A percentile compares a stretch with the other conserved stretches of the same genome.
Evolutionary conservation across 2,113 vertebrate species (phyloP).

Genomic region (Percina caprodes): DNA sequence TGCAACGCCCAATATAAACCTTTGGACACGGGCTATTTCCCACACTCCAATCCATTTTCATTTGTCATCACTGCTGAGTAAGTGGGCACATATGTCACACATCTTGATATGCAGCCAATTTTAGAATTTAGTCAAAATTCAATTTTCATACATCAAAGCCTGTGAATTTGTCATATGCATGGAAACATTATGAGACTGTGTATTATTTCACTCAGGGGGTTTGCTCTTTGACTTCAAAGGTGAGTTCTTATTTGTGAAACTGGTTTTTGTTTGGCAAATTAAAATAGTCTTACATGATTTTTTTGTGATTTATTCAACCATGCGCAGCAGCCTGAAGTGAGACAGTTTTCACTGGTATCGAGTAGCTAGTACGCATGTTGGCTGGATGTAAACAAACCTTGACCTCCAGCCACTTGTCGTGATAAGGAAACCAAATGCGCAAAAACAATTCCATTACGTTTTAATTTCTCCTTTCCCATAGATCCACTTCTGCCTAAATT

Average conservation of each 20-base stretch:
- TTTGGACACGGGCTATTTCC: slow-evolving; percentile 67
- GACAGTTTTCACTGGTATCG: neutral
- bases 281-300: neutral
- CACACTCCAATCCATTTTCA: slow-evolving; percentile 45
- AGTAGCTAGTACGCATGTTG: neutral
- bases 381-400: slow-evolving; percentile 26
- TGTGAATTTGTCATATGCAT: slow-evolving; percentile 39
- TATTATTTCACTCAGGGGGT: slow-evolving; percentile 44
- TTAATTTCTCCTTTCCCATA: neutral
- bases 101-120: slow-evolving; percentile 37
- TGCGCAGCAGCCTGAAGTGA: neutral
- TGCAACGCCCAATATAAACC: slow-evolving; percentile 51
- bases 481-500: neutral
- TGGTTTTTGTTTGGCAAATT: neutral
- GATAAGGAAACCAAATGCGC: neutral
- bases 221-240: slow-evolving; percentile 10
- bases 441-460: neutral
- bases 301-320: neutral
- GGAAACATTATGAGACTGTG: slow-evolving; percentile 38
- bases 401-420: slow-evolving; percentile 6
- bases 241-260: neutral
- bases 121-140: slow-evolving; percentile 41
- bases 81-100: slow-evolving; percentile 65
- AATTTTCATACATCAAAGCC: slow-evolving; percentile 43
- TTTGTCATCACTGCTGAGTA: slow-evolving; percentile 59